Evolutionary conservation across 2,797 vertebrate genomes (phyloP).

Genomic region (Schizothorax lantsangensis): DNA sequence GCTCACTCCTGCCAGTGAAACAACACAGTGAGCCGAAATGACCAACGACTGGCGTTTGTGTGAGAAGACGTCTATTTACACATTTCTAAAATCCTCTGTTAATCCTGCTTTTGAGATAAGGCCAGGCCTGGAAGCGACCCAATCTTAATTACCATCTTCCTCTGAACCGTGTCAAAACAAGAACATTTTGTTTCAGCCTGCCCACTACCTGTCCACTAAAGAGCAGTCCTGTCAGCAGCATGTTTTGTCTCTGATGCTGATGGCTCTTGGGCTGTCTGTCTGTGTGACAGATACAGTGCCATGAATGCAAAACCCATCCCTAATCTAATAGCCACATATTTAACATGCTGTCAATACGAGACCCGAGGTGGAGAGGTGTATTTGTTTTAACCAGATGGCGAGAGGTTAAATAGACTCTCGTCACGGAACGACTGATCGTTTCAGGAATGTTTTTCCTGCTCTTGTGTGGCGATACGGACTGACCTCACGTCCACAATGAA

Average conservation of each 20-base stretch:
- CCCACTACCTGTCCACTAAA: conserved; percentile 54
- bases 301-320: conserved; percentile 40
- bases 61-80: conserved; percentile 58
- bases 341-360: conserved; percentile 54
- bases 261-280: conserved; percentile 36
- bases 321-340: conserved; percentile 38
- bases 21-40: conserved; percentile 19
- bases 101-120: conserved; percentile 63
- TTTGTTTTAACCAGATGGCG: conserved; percentile 51
- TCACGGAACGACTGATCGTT: conserved; percentile 60
- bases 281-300: conserved; percentile 44
- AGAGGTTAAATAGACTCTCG: conserved; percentile 42
- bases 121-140: conserved; percentile 43
- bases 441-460: conserved; percentile 45
- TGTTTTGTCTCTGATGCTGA: conserved; percentile 35
- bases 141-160: conserved; percentile 70
- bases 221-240: conserved; percentile 45
- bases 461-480: conserved; percentile 60
- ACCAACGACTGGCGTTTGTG: conserved; percentile 25
- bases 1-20: neutral
- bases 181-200: conserved; percentile 49
- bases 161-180: conserved; percentile 63
- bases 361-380: conserved; percentile 29
- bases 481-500: conserved; percentile 59
- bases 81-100: conserved; percentile 62